A percentile compares a stretch with the other conserved stretches of the same genome.
Evolutionary conservation across 2,797 vertebrate genomes (phyloP).

Genomic region (Ataeniobius toweri): DNA sequence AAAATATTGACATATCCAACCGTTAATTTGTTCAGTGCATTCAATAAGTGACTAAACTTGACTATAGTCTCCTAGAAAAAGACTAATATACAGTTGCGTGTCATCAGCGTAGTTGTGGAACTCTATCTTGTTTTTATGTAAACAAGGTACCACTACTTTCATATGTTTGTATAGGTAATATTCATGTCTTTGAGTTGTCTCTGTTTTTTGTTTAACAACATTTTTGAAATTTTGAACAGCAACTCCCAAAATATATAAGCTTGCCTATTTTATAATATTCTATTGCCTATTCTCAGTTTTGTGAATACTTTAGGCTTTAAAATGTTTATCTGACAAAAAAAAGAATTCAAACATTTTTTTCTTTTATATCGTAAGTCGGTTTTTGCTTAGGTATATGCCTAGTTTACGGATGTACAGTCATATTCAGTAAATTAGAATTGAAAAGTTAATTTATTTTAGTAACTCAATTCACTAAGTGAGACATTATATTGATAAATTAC

Average conservation of each 20-base stretch:
- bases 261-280: not conserved
- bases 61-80: too few species aligned
- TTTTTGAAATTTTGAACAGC: not conserved
- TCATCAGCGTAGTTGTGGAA: too few species aligned
- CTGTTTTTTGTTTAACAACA: not conserved
- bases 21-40: too few species aligned
- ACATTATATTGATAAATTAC: not conserved
- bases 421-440: not conserved
- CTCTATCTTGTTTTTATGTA: constrained; percentile 15
- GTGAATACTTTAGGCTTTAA: not conserved
- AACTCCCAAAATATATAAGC: not conserved
- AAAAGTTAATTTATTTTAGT: not conserved
- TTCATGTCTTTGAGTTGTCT: not conserved
- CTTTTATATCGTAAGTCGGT: not conserved
- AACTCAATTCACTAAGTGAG: not conserved
- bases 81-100: too few species aligned
- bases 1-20: too few species aligned
- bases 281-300: not conserved
- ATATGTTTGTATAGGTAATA: not conserved
- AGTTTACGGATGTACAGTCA: not conserved
- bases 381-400: not conserved
- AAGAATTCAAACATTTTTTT: not conserved
- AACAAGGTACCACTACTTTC: constrained; percentile 49
- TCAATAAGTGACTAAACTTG: too few species aligned
- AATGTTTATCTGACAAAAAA: not conserved